Evolutionary conservation across 2,113 vertebrate genomes (phyloP).

Genomic region (Junco hyemalis): DNA sequence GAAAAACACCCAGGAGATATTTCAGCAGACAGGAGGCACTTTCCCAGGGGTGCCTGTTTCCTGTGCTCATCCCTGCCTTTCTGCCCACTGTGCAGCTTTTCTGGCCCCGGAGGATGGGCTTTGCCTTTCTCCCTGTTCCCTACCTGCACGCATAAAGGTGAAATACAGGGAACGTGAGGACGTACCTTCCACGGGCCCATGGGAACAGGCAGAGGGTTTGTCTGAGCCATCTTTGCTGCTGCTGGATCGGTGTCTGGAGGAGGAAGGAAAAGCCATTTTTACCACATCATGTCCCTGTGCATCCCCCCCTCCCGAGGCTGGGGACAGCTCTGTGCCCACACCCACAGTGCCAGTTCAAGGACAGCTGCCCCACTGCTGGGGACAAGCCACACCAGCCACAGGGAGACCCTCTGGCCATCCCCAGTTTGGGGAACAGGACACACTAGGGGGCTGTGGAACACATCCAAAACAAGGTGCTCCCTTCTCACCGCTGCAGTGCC

Average conservation of each 20-base stretch:
- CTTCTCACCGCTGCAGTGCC: rapidly evolving
- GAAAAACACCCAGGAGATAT: not conserved
- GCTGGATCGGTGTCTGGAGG: slow-evolving; percentile 70
- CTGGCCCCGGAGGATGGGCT: not conserved
- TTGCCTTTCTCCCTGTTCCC: not conserved
- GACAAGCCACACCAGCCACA: not conserved
- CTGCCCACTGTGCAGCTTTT: not conserved
- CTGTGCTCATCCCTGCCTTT: not conserved
- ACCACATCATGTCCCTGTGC: not conserved
- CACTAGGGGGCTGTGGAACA: rapidly evolving
- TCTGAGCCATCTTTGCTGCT: slow-evolving; percentile 87
- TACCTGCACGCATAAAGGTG: not conserved
- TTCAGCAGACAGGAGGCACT: not conserved
- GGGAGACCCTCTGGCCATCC: not conserved
- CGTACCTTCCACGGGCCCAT: slow-evolving; percentile 92
- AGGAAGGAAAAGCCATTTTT: slow-evolving; percentile 17
- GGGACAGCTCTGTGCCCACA: rapidly evolving
- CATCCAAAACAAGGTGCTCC: not conserved
- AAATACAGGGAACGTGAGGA: not conserved
- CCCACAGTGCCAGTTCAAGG: rapidly evolving
- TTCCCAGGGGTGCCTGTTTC: not conserved
- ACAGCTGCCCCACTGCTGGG: not conserved
- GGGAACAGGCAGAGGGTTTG: slow-evolving; percentile 85
- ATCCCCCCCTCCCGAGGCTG: not conserved
- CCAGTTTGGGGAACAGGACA: not conserved